These are phyloP conservation scores for Struthio camelus DNA, from an alignment of 2,113 vertebrate species.

Conservation along the genomic window DNA sequence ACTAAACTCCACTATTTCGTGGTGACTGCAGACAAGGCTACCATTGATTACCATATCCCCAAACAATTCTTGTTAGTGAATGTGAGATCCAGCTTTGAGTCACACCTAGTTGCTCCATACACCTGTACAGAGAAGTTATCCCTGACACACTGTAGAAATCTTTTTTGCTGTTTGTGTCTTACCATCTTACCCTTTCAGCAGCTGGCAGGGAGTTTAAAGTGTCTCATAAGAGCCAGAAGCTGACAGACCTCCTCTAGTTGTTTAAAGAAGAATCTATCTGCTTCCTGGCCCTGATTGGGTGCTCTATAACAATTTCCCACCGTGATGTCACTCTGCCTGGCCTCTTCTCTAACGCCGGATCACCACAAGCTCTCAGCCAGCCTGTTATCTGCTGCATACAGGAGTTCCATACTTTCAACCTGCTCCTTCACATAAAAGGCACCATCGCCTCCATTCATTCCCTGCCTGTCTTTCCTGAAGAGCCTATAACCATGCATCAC, in stretches of 20 bases:
- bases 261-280: neutral
- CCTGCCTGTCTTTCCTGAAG: neutral
- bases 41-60: neutral
- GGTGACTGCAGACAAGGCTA: neutral
- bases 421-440: neutral
- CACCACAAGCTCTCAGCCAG: neutral
- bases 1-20: neutral
- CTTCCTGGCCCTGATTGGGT: neutral
- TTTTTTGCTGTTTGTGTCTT: neutral
- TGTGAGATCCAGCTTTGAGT: neutral
- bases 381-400: neutral
- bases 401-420: neutral
- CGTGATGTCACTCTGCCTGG: neutral
- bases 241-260: neutral
- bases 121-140: neutral
- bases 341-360: neutral
- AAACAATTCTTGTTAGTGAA: neutral
- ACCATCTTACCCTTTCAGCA: neutral
- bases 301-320: neutral
- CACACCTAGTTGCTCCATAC: neutral
- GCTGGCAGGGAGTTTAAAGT: neutral
- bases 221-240: neutral
- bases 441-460: neutral
- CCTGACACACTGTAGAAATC: neutral
- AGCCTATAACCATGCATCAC: neutral